These are phyloP conservation scores for Felis chaus DNA, from an alignment of 2,113 vertebrate species.

Conservation along the genomic window DNA sequence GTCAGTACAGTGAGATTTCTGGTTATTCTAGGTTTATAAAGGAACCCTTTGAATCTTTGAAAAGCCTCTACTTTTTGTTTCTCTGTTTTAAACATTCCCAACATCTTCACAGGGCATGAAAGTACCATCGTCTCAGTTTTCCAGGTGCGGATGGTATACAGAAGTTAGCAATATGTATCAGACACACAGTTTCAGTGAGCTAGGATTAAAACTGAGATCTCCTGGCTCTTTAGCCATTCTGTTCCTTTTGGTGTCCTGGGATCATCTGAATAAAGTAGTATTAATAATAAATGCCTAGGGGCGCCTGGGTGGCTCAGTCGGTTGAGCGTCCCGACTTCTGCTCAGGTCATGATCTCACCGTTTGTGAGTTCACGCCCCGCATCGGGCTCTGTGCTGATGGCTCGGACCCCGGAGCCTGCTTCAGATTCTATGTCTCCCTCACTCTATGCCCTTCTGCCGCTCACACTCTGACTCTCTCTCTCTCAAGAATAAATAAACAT, in stretches of 20 bases:
- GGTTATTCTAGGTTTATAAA: constrained; percentile 17
- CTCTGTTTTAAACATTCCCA: not conserved
- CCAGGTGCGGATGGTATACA: not conserved
- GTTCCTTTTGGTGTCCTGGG: not conserved
- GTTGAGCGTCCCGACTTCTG: too few relatives aligned
- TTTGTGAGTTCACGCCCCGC: too few relatives aligned
- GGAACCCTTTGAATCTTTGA: constrained; percentile 8
- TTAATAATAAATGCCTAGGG: not conserved
- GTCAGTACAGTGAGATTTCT: not conserved
- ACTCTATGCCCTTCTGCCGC: too few relatives aligned
- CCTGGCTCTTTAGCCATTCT: not conserved
- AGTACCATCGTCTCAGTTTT: not conserved
- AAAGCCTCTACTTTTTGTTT: not conserved
- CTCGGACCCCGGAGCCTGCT: too few relatives aligned
- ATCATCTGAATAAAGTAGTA: not conserved
- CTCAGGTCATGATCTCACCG: too few relatives aligned
- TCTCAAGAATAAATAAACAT: too few relatives aligned
- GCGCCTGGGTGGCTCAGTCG: too few relatives aligned
- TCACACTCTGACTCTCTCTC: too few relatives aligned
- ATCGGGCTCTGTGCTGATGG: too few relatives aligned
- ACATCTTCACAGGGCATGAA: not conserved
- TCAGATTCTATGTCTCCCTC: too few relatives aligned
- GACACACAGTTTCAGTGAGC: not conserved
- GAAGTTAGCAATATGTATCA: not conserved
- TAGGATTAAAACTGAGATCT: constrained; percentile 10